Percentiles rank a stretch among this genome's conserved stretches.
Conservation (phyloP, 2,888 invertebrate species). For the Cistogaster globosa region DNA sequence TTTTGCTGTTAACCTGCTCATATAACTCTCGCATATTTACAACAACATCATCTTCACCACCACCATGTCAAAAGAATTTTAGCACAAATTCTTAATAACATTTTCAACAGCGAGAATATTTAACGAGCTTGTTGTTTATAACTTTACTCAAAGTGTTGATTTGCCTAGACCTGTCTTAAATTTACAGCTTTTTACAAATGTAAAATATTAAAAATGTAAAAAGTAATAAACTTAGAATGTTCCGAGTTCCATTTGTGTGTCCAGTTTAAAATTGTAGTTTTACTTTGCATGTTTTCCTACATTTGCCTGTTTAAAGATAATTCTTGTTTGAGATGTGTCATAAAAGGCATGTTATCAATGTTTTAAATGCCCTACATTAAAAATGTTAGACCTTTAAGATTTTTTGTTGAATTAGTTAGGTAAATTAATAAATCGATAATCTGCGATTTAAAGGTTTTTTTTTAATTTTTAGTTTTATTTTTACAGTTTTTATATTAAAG, state of each 20-base stretch:
- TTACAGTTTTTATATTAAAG: no score
- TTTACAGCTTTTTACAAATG: constrained; percentile 6
- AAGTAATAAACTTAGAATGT: background rate
- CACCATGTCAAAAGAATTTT: constrained; percentile 29
- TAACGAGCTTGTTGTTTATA: constrained; percentile 48
- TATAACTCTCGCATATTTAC: constrained; percentile 6
- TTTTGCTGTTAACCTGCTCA: background rate
- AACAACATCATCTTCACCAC: background rate
- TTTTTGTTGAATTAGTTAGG: no score
- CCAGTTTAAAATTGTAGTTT: constrained; percentile 16
- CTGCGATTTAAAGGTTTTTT: no score
- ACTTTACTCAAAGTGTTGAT: constrained; percentile 38
- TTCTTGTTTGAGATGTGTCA: constrained; percentile 36
- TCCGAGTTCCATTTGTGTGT: constrained; percentile 35
- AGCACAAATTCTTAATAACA: constrained; percentile 22
- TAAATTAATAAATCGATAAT: no score
- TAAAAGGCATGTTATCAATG: constrained; percentile 47
- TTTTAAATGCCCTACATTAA: background rate
- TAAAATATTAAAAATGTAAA: constrained; percentile 9
- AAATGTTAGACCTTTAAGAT: background rate
- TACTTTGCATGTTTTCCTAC: background rate
- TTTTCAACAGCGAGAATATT: constrained; percentile 25
- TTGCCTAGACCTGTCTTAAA: constrained; percentile 47
- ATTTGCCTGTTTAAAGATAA: background rate
- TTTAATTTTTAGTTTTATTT: no score